Evolutionary conservation across 2,113 vertebrate species (phyloP).

Genomic region (Myotis lucifugus): DNA sequence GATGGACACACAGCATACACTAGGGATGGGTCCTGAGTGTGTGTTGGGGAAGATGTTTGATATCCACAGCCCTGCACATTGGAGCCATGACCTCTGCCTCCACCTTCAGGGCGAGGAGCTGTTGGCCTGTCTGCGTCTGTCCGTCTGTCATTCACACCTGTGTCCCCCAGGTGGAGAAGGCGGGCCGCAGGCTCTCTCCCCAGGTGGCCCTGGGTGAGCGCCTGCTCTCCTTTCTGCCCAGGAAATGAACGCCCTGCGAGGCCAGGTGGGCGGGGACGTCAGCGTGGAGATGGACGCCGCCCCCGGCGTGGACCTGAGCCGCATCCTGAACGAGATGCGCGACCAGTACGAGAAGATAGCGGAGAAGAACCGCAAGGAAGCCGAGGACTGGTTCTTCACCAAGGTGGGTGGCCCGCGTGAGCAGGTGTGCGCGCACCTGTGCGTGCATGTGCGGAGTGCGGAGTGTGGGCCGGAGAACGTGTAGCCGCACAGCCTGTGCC

Average conservation of each 20-base stretch:
- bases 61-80: rapidly evolving
- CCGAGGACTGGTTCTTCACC: constrained; percentile 85
- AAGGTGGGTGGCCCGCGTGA: constrained; percentile 76
- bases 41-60: neutral
- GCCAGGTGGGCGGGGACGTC: constrained; percentile 84
- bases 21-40: rapidly evolving
- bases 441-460: neutral
- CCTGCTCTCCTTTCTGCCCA: constrained; percentile 76
- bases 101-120: neutral
- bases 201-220: constrained; percentile 51
- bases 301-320: constrained; percentile 83
- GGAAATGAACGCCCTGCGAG: constrained; percentile 66
- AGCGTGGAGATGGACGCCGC: constrained; percentile 84
- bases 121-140: neutral
- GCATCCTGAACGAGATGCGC: constrained; percentile 84
- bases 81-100: neutral
- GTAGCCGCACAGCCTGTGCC: neutral
- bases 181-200: neutral
- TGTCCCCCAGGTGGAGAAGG: neutral
- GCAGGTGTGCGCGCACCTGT: neutral
- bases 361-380: constrained; percentile 85
- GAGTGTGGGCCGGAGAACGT: neutral
- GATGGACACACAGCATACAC: rapidly evolving
- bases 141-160: neutral
- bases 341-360: constrained; percentile 86